Conservation (phyloP, 2,113 vertebrate genomes). For the Antechinus stuartii region DNA sequence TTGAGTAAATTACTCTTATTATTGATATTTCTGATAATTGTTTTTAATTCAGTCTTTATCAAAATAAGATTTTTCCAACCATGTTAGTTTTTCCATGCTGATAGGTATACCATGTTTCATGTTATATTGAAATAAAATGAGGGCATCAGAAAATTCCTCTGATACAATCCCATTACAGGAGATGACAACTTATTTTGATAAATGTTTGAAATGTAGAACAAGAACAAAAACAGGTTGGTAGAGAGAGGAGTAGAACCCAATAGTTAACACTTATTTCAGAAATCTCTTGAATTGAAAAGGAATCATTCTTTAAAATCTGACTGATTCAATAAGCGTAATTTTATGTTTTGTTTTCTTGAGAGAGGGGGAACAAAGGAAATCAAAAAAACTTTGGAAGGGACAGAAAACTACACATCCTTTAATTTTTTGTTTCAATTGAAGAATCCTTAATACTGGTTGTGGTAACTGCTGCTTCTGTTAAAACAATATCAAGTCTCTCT, state of each 20-base stretch:
- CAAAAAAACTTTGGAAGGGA: not conserved
- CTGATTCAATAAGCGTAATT: not conserved
- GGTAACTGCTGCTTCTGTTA: not conserved
- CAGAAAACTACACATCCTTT: not conserved
- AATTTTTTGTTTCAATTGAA: not conserved
- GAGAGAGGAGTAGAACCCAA: not conserved
- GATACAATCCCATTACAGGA: not conserved
- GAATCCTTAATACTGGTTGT: accelerated
- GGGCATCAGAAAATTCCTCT: not conserved
- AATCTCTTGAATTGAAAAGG: accelerated
- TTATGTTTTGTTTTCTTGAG: not conserved
- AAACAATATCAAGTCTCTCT: accelerated
- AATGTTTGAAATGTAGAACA: not conserved
- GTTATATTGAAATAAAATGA: not conserved
- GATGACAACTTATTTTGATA: not conserved
- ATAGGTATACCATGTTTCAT: not conserved
- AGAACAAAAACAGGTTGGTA: not conserved
- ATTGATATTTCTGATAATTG: not conserved
- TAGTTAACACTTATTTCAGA: not conserved
- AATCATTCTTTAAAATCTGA: accelerated
- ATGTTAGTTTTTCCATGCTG: not conserved
- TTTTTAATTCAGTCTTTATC: not conserved
- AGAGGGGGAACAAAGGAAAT: not conserved
- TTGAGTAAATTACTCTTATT: not conserved
- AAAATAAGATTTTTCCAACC: not conserved